Evolutionary conservation across 2,888 invertebrate species (phyloP), one percentile per base, ranked within the genome.

Genomic region (Tachina fera): DNA sequence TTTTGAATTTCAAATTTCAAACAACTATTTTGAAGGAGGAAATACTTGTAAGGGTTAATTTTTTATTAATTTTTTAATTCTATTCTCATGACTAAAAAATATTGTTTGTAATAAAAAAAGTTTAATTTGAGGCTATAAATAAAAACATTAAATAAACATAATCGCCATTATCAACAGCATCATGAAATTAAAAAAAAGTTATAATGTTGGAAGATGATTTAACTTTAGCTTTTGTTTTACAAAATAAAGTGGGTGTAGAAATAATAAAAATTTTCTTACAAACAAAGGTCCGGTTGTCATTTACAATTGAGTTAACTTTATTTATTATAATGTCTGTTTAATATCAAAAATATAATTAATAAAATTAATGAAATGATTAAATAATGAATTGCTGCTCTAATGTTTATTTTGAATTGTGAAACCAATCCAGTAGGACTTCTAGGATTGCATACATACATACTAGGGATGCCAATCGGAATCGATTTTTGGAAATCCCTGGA

Each of bases 241-340:
- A 70, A 51, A 56, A 76, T 67, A 14, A 80, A 75, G 79, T 84
- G 84, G 79, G 75, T 76, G 79, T 76, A 45, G 45, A 41, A 71
- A 2, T 56, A 31, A 49, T 14, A n/a, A 68, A 61, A 63, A 22
- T 14, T 10, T 41, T 9, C 39, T 76, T 45, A 53, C 31, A 45
- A 45, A 6, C 16, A 47, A 49, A 68, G 68, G 67, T 84, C 79
- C 75, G 79, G 56, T 71, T 79, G 51, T n/a, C 60, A 43, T 63
- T 68, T 70, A 63, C n/a, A 78, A 56, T 49, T 43, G 14, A n/a
- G 43, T 72, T 58, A 19, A 60, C 47, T 60, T 60, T 0, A 60
- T 60, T 60, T 13, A 47, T 39, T 14, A 16, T 76, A 22, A 65
- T 47, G 67, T 51, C 41, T 47, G 53, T 51, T 78, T 63, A 53